These are phyloP conservation scores for Tiliqua scincoides DNA, from an alignment of 2,113 vertebrate species.

Conservation along the genomic window DNA sequence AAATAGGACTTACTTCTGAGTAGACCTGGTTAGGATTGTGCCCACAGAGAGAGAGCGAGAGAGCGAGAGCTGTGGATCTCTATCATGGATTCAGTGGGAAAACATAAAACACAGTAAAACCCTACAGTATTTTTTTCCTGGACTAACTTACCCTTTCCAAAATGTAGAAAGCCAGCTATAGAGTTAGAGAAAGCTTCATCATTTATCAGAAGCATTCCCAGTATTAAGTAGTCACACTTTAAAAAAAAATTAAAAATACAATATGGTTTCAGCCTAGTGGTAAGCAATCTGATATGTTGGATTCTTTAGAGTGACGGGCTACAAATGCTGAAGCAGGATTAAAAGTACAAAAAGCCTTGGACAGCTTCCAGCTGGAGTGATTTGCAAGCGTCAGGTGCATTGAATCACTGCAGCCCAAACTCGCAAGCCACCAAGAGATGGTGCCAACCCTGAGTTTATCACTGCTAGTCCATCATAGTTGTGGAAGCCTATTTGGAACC, in stretches of 20 bases:
- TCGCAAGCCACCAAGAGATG: neutral
- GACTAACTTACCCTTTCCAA: neutral
- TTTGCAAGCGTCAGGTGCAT: neutral
- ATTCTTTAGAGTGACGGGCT: neutral
- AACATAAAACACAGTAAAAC: neutral
- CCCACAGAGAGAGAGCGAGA: too few species aligned
- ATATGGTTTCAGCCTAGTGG: neutral
- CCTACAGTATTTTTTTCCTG: neutral
- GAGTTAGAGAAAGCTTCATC: neutral
- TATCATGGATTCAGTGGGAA: accelerated
- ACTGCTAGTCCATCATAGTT: neutral
- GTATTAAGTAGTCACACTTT: too few species aligned
- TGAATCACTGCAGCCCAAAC: neutral
- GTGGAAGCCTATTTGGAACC: neutral
- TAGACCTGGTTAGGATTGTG: too few species aligned
- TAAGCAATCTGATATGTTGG: neutral
- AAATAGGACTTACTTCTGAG: too few species aligned
- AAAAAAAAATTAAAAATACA: neutral
- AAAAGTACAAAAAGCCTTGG: neutral
- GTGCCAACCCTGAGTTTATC: neutral
- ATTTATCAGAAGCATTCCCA: neutral
- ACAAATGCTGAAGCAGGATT: neutral
- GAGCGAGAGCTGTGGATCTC: neutral
- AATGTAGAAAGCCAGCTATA: neutral
- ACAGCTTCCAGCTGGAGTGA: neutral